phyloP scores from a whole-genome alignment of 2,888 invertebrate species.

The Tetrapedia diversipes region DNA sequence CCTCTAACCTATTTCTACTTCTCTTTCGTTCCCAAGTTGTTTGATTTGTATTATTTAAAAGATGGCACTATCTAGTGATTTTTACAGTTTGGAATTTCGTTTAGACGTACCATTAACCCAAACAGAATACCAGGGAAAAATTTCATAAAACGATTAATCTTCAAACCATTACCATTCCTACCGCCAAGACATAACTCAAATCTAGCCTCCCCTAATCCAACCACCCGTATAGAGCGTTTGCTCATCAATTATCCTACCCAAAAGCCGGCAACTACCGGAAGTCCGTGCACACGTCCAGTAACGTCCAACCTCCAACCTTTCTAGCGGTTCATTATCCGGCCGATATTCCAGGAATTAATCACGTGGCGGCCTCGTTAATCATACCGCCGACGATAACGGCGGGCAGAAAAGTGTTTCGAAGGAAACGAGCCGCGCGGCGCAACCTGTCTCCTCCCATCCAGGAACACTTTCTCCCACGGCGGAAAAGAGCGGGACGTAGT shows the following conservation, averaged over 20 bases:
- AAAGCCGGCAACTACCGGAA: constrained; percentile 19
- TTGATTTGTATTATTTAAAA: not conserved
- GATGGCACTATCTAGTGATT: not conserved
- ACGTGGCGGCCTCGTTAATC: constrained; percentile 25
- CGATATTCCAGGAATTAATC: constrained; percentile 33
- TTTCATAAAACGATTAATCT: constrained; percentile 2
- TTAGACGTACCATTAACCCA: no score
- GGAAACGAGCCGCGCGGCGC: constrained; percentile 13
- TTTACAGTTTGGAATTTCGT: not conserved
- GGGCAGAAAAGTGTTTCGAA: constrained; percentile 16
- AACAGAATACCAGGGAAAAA: not conserved
- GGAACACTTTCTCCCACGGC: constrained; percentile 44
- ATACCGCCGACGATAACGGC: constrained; percentile 15
- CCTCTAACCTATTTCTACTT: not conserved
- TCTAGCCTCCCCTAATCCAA: not conserved
- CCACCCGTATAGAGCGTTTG: constrained; percentile 1
- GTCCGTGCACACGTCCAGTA: not conserved
- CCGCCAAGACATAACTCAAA: not conserved
- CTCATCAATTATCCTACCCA: constrained; percentile 19
- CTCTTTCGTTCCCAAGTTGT: not conserved
- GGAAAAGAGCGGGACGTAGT: constrained; percentile 26
- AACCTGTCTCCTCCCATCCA: constrained; percentile 25
- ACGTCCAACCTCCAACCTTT: not conserved
- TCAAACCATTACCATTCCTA: not conserved
- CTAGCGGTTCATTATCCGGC: constrained; percentile 12